Evolutionary conservation across 2,888 invertebrate species (phyloP), one percentile per base, ranked within the genome.

Genomic region (Xylocampa areola): DNA sequence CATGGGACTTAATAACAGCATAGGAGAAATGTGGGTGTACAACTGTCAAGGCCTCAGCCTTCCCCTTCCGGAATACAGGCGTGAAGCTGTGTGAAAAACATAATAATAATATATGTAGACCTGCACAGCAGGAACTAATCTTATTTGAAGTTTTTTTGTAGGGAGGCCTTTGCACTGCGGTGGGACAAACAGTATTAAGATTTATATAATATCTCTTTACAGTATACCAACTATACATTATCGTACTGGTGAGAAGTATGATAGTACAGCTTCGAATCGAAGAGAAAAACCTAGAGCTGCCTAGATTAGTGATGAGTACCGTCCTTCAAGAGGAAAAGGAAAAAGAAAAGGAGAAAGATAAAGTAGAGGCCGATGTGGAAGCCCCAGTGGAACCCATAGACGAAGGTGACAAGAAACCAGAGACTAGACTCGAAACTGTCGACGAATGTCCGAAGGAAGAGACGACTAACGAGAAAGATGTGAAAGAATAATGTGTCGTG

Each of bases 141-240:
- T n/a, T n/a, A n/a, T n/a, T n/a, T n/a, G n/a, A n/a, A n/a, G n/a
- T n/a, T n/a, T n/a, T n/a, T n/a, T n/a, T n/a, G n/a, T n/a, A n/a
- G n/a, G n/a, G n/a, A n/a, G n/a, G n/a, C n/a, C n/a, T n/a, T n/a
- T n/a, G n/a, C n/a, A n/a, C n/a, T n/a, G n/a, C n/a, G n/a, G n/a
- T n/a, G n/a, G n/a, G n/a, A n/a, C n/a, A n/a, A n/a, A n/a, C n/a
- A n/a, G n/a, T n/a, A n/a, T n/a, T n/a, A n/a, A n/a, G n/a, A n/a
- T n/a, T n/a, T n/a, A 25, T 10, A 13, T 30, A 5, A n/a, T 40
- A 45, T 29, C 4, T 43, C 1, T 6, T 79, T 85, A 0, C 82
- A 91, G 91, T 85, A 17, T 87, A 84, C 64, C 88, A 90, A 73
- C 30, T 81, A 50, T 91, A 89, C 77, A 60, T 87, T 0, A 69